Percentiles rank a stretch among this genome's conserved stretches.
Conservation (phyloP, 2,113 vertebrate species). For the Ranitomeya imitator region DNA sequence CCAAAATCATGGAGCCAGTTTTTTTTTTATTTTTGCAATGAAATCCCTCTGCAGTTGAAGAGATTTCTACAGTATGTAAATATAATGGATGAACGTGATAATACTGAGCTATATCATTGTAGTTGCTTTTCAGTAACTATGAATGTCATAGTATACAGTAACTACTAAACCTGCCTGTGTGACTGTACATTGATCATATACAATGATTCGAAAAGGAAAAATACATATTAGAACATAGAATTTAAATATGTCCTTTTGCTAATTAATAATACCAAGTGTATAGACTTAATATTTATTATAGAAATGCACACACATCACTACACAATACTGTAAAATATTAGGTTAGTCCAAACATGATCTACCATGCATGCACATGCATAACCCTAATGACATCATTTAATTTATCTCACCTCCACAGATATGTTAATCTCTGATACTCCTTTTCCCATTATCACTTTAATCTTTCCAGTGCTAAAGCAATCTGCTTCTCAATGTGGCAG, state of each 20-base stretch:
- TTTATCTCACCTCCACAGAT: slow-evolving; percentile 26
- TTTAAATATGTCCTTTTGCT: not conserved
- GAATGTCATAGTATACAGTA: too few relatives aligned
- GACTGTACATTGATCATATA: too few relatives aligned
- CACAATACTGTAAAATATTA: not conserved
- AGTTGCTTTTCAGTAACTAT: too few relatives aligned
- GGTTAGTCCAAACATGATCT: slow-evolving; percentile 19
- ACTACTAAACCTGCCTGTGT: too few relatives aligned
- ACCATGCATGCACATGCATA: not conserved
- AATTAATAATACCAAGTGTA: not conserved
- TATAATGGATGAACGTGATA: too few relatives aligned
- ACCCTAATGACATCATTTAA: slow-evolving; percentile 32
- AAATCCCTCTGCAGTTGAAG: too few relatives aligned
- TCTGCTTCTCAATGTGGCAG: slow-evolving; percentile 45
- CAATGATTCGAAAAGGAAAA: too few relatives aligned
- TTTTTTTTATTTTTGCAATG: too few relatives aligned
- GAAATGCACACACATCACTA: not conserved
- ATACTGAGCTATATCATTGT: too few relatives aligned
- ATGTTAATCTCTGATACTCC: slow-evolving; percentile 29
- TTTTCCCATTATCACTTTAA: slow-evolving; percentile 51
- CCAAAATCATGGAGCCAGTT: too few relatives aligned
- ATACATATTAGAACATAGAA: too few relatives aligned
- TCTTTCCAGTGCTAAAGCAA: slow-evolving; percentile 39
- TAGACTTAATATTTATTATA: not conserved
- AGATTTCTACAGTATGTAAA: too few relatives aligned